Percentiles rank a stretch among this genome's conserved stretches.
Evolutionary conservation across 2,888 invertebrate genomes (phyloP).

Genomic region (Torymus auratus): DNA sequence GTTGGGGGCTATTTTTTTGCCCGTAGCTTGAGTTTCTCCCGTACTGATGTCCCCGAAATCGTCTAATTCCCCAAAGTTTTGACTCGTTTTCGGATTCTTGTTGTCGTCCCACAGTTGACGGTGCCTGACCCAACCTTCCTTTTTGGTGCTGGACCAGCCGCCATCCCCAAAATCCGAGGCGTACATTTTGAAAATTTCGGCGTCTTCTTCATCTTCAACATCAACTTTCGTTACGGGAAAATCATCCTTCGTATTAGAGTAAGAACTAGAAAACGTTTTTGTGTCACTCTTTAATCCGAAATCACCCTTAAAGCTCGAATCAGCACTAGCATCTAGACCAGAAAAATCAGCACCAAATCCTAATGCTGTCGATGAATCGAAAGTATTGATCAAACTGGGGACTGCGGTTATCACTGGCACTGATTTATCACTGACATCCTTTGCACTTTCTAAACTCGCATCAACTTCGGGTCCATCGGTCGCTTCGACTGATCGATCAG

Average conservation of each 20-base stretch:
- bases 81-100: slow-evolving; percentile 5
- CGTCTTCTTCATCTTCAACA: slow-evolving; percentile 53
- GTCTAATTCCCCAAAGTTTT: slow-evolving; percentile 16
- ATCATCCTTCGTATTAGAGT: slow-evolving; percentile 46
- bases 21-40: not conserved
- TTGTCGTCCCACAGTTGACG: slow-evolving; percentile 55
- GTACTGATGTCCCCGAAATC: slow-evolving; percentile 23
- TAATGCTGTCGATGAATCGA: not conserved
- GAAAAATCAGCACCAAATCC: slow-evolving; percentile 38
- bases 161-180: slow-evolving; percentile 17
- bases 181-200: slow-evolving; percentile 54
- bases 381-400: not conserved
- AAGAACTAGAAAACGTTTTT: slow-evolving; percentile 50
- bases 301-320: slow-evolving; percentile 23
- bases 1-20: too few relatives aligned
- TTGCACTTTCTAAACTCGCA: slow-evolving; percentile 18
- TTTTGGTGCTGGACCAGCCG: slow-evolving; percentile 52
- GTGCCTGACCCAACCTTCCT: slow-evolving; percentile 55
- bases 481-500: not conserved
- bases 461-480: not conserved
- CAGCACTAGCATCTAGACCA: slow-evolving; percentile 20
- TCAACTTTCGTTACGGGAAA: slow-evolving; percentile 31
- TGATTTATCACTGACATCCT: not conserved
- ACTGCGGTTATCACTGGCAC: not conserved
- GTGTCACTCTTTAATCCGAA: slow-evolving; percentile 58